Conservation (phyloP, 2,113 vertebrate species). For the Polypterus senegalus region DNA sequence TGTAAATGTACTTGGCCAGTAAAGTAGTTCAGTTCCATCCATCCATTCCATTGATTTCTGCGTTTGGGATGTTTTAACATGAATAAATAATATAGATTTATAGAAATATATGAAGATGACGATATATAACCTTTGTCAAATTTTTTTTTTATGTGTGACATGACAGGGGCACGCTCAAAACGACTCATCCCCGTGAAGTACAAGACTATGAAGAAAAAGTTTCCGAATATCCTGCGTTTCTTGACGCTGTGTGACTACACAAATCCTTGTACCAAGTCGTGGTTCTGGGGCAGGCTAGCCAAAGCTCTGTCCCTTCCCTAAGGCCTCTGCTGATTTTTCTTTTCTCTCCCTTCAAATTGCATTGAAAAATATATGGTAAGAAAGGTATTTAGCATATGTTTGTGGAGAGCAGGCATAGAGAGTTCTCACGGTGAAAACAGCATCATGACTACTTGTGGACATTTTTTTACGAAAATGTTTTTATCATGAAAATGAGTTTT, state of each 20-base stretch:
- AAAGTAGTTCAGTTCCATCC: no score
- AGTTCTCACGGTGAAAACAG: no score
- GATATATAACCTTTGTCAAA: neutral
- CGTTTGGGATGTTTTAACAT: no score
- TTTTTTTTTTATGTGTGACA: neutral
- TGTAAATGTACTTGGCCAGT: no score
- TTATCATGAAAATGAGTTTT: no score
- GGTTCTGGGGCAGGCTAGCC: conserved; percentile 91
- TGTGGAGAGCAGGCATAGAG: neutral
- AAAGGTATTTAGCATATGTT: neutral
- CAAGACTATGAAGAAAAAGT: conserved; percentile 75
- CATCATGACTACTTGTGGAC: no score
- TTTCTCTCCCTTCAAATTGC: fast-evolving
- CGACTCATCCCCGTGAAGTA: conserved; percentile 86
- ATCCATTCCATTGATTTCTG: no score
- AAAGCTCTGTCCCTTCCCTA: conserved; percentile 70
- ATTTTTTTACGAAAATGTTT: no score
- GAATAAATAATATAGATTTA: no score
- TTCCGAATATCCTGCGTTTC: conserved; percentile 86
- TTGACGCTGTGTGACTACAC: conserved; percentile 92
- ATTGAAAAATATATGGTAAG: fast-evolving
- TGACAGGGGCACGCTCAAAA: conserved; percentile 71
- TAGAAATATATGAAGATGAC: no score
- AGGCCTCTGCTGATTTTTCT: no score
- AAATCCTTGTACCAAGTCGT: conserved; percentile 71